phyloP scores from a whole-genome alignment of 2,888 invertebrate species.

The Leptopterna dolabrata region DNA sequence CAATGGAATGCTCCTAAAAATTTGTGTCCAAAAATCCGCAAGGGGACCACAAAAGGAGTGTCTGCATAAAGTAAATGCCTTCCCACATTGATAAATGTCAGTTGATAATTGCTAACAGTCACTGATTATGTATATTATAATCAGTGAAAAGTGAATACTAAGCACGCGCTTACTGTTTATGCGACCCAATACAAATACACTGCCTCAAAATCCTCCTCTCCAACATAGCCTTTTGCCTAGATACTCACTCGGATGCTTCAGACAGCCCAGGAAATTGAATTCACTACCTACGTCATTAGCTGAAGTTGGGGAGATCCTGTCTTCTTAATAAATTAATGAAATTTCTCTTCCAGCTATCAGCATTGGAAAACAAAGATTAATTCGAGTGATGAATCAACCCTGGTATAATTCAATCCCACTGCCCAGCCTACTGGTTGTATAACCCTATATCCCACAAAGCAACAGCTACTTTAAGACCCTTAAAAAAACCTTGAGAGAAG shows the following conservation, averaged over 20 bases:
- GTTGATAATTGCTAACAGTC: no score
- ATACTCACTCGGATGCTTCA: neutral
- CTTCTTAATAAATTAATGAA: neutral
- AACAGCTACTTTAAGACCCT: neutral
- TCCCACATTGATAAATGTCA: no score
- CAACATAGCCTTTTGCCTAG: no score
- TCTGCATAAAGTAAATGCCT: no score
- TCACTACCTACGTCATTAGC: neutral
- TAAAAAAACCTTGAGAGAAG: neutral
- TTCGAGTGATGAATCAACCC: neutral
- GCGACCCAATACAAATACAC: no score
- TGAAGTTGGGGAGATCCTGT: neutral
- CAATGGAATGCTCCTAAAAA: no score
- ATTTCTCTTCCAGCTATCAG: neutral
- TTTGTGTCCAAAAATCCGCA: no score
- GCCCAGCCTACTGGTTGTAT: neutral
- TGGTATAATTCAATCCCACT: neutral
- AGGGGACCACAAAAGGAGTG: no score
- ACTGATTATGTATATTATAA: no score
- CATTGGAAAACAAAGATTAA: neutral
- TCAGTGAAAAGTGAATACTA: no score
- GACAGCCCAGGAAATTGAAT: neutral
- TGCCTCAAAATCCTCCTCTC: no score
- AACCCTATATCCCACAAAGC: neutral
- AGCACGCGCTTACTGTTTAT: no score